Conservation (phyloP, 2,797 vertebrate species). For the Sebastes hubbsi region DNA sequence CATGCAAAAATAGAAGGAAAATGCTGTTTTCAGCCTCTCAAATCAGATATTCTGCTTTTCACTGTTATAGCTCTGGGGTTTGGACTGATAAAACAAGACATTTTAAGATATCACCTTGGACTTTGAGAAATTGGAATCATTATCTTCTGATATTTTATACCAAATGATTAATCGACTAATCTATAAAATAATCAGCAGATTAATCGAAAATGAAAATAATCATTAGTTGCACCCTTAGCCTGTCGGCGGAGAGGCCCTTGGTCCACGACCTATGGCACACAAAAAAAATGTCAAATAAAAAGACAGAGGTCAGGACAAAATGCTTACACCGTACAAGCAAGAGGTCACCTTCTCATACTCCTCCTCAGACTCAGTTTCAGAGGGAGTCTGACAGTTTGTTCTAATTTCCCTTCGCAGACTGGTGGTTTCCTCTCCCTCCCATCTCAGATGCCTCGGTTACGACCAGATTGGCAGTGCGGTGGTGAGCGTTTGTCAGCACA, state of each 20-base stretch:
- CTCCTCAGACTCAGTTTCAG: conserved; percentile 26
- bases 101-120: no score
- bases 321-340: conserved; percentile 5
- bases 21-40: no score
- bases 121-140: no score
- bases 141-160: no score
- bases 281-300: background rate
- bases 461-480: conserved; percentile 50
- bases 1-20: no score
- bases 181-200: no score
- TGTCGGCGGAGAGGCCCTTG: background rate
- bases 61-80: no score
- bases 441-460: conserved; percentile 44
- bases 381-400: conserved; percentile 41
- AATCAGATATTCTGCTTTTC: no score
- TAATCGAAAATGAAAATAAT: no score
- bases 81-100: no score
- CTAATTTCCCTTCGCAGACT: conserved; percentile 49
- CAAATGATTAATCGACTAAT: no score
- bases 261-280: background rate
- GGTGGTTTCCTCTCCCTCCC: conserved; percentile 10
- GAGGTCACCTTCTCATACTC: conserved; percentile 50
- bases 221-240: no score
- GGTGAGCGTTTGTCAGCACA: conserved; percentile 71
- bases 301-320: conserved; percentile 10